Conservation (phyloP, 1,140 invertebrate species). For the Coenobita brevimanus region DNA sequence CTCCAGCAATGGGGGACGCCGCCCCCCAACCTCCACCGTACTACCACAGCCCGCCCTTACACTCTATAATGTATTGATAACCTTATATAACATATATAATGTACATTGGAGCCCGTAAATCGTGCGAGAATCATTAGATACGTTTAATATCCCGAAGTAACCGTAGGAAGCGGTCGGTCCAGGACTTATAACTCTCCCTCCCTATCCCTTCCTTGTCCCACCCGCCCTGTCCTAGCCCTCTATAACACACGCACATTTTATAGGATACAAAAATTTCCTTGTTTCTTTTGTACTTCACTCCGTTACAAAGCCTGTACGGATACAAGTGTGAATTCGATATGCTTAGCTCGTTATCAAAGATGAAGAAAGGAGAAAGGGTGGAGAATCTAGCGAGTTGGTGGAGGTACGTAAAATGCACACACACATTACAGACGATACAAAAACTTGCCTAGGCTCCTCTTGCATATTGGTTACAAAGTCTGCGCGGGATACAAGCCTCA, state of each 20-base stretch:
- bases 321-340: too few species aligned
- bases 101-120: constrained; percentile 58
- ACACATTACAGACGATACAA: too few species aligned
- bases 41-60: constrained; percentile 35
- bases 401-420: too few species aligned
- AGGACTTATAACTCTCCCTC: neutral
- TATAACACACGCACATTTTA: too few species aligned
- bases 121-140: constrained; percentile 40
- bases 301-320: too few species aligned
- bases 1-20: constrained; percentile 7
- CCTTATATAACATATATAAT: constrained; percentile 66
- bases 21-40: neutral
- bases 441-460: too few species aligned
- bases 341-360: too few species aligned
- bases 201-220: neutral
- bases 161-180: constrained; percentile 19
- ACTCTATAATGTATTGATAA: constrained; percentile 66
- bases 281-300: neutral
- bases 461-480: too few species aligned
- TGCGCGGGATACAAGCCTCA: too few species aligned
- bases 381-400: too few species aligned
- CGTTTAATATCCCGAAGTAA: constrained; percentile 59
- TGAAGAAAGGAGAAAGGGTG: too few species aligned
- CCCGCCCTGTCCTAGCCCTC: neutral
- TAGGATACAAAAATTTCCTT: too few species aligned